phyloP scores from a whole-genome alignment of 2,113 vertebrate genomes.

The Myotis yumanensis region DNA sequence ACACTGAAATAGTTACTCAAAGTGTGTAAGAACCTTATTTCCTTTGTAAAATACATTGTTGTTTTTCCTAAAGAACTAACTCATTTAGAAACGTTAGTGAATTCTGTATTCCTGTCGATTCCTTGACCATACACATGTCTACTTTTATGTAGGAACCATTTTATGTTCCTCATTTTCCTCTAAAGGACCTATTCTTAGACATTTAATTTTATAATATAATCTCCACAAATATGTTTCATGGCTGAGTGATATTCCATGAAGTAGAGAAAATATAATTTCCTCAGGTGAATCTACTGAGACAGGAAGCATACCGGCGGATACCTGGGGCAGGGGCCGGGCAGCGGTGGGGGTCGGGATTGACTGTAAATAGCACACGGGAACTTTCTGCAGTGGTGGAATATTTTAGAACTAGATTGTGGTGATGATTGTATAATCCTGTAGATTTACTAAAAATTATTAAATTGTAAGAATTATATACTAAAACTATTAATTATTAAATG shows the following conservation, averaged over 20 bases:
- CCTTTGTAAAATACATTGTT: not conserved
- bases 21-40: not conserved
- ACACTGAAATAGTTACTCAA: not conserved
- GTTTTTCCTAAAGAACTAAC: not conserved
- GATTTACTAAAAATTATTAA: conserved; percentile 1
- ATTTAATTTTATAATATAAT: not conserved
- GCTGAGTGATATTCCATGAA: not conserved
- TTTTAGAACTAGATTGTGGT: not conserved
- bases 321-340: accelerated
- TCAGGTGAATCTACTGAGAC: not conserved
- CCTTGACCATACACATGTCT: not conserved
- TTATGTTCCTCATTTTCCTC: not conserved
- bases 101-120: not conserved
- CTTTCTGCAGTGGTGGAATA: not conserved
- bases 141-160: not conserved
- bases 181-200: not conserved
- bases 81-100: not conserved
- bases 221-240: not conserved
- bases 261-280: not conserved
- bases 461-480: not conserved
- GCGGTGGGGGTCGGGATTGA: not conserved
- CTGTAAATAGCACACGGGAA: not conserved
- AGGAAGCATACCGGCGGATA: not conserved
- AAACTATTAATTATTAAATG: not conserved
- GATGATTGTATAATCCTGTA: not conserved